phyloP scores from a whole-genome alignment of 1,140 invertebrate genomes.

The Orius insidiosus region DNA sequence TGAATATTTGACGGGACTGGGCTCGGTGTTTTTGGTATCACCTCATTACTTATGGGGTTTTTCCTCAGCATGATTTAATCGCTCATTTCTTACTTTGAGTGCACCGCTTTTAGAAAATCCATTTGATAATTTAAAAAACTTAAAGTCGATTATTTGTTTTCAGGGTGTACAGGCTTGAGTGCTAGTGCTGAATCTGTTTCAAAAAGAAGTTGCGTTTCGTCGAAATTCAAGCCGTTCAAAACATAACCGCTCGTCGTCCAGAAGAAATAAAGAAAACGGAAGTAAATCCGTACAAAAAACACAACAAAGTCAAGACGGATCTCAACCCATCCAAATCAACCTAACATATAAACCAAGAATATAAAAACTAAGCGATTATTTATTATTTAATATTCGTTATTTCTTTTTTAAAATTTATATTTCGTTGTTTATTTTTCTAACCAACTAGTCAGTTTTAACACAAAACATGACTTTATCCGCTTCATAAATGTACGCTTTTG shows the following conservation, averaged over 20 bases:
- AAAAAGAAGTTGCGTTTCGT: slow-evolving; percentile 40
- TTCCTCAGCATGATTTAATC: no score
- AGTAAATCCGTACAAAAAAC: slow-evolving; percentile 22
- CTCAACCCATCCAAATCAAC: slow-evolving; percentile 14
- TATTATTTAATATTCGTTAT: not conserved
- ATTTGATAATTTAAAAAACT: no score
- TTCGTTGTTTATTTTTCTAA: slow-evolving; percentile 1
- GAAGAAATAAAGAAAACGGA: slow-evolving; percentile 49
- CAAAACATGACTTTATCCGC: not conserved
- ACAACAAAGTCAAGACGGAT: slow-evolving; percentile 3
- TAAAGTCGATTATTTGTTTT: slow-evolving; percentile 12
- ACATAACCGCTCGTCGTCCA: slow-evolving; percentile 39
- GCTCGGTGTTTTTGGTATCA: no score
- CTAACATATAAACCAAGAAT: slow-evolving; percentile 19
- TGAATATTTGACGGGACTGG: no score
- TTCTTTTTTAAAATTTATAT: slow-evolving; percentile 3
- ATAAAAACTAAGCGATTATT: slow-evolving; percentile 9
- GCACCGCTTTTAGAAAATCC: no score
- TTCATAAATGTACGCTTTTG: not conserved
- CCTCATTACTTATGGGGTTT: slow-evolving; percentile 1
- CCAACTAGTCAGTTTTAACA: not conserved
- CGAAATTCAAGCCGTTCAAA: slow-evolving; percentile 37
- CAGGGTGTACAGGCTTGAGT: slow-evolving; percentile 34
- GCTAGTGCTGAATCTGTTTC: slow-evolving; percentile 48
- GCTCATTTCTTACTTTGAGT: no score